Conservation (phyloP, 2,888 invertebrate species). For the Luffia ferchaultella region DNA sequence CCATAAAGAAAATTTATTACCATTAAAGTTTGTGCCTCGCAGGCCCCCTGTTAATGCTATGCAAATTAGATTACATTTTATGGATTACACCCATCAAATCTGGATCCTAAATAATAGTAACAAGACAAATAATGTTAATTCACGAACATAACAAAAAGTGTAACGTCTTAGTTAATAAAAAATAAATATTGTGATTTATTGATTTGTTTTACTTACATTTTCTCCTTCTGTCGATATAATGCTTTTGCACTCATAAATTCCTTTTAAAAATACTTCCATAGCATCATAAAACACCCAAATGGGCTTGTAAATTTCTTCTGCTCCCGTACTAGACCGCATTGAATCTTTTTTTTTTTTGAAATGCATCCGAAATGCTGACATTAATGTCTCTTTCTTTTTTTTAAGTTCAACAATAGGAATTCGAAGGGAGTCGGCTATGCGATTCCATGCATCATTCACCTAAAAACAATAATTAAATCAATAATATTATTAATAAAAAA, state of each 20-base stretch:
- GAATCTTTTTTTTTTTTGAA: slow-evolving; percentile 15
- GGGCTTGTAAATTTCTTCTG: slow-evolving; percentile 15
- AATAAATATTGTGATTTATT: slow-evolving; percentile 8
- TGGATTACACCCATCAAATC: slow-evolving; percentile 11
- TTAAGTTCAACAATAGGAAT: slow-evolving; percentile 13
- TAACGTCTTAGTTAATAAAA: slow-evolving; percentile 1
- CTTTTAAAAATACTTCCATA: slow-evolving; percentile 15
- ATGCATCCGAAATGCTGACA: slow-evolving; percentile 14
- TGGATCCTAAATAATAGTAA: slow-evolving; percentile 4
- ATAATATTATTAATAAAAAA: slow-evolving; percentile 12
- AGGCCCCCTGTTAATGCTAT: slow-evolving; percentile 11
- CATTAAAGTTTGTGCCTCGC: slow-evolving; percentile 13
- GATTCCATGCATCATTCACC: slow-evolving; percentile 15
- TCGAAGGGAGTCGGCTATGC: slow-evolving; percentile 13
- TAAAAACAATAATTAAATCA: slow-evolving; percentile 11
- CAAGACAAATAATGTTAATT: slow-evolving; percentile 6
- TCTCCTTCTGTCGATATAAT: slow-evolving; percentile 2
- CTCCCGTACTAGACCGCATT: slow-evolving; percentile 13
- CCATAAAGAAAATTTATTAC: slow-evolving; percentile 10
- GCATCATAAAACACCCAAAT: slow-evolving; percentile 15
- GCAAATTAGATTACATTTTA: slow-evolving; percentile 11
- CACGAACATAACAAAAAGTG: slow-evolving; percentile 8
- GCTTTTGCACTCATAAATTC: slow-evolving; percentile 9
- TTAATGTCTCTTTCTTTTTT: slow-evolving; percentile 13
- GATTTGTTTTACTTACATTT: slow-evolving; percentile 13